A percentile compares a stretch with the other conserved stretches of the same genome.
Evolutionary conservation across 2,797 vertebrate species (phyloP).

Genomic region (Cyclopterus lumpus): DNA sequence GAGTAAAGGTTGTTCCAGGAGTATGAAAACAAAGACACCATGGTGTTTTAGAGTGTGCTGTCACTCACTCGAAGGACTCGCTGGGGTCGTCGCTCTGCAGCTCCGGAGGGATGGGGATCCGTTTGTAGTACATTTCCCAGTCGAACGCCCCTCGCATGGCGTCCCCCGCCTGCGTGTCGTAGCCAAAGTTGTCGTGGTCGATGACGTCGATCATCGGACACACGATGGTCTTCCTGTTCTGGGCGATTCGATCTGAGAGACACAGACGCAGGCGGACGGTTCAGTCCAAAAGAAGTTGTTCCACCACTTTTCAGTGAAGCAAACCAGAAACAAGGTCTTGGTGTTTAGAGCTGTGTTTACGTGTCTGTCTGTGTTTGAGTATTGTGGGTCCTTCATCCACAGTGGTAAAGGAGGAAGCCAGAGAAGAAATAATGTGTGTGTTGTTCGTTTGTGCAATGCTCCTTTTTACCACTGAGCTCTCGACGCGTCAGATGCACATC

Average conservation of each 20-base stretch:
- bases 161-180: constrained; percentile 94
- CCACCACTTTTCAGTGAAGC: neutral
- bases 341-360: neutral
- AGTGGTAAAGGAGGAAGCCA: neutral
- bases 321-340: neutral
- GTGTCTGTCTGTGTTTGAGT: too few species aligned
- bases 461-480: neutral
- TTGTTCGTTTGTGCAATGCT: neutral
- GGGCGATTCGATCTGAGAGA: constrained; percentile 91
- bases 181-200: constrained; percentile 95
- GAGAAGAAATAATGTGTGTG: neutral
- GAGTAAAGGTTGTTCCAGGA: neutral
- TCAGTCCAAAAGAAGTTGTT: neutral
- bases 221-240: constrained; percentile 93
- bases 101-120: constrained; percentile 92
- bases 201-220: constrained; percentile 99
- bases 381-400: neutral
- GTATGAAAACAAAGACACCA: too few species aligned
- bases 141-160: constrained; percentile 97
- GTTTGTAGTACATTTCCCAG: constrained; percentile 99
- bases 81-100: constrained; percentile 91
- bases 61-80: constrained; percentile 94
- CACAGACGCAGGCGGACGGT: constrained; percentile 37
- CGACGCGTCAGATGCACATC: neutral
- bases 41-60: too few species aligned